Conservation (phyloP, 2,888 invertebrate species). For the Biston betularia region DNA sequence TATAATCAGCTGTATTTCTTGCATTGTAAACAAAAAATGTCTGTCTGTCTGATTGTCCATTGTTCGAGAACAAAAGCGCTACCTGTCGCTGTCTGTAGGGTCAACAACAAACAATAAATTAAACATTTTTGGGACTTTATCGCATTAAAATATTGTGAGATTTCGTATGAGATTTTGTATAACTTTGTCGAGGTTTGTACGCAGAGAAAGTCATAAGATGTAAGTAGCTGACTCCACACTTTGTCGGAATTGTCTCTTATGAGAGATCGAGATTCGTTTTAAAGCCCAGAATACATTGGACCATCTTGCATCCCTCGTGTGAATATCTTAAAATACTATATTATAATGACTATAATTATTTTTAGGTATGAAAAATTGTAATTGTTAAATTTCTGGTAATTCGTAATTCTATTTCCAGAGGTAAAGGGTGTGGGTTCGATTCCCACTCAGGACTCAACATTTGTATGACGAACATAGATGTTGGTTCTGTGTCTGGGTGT, state of each 20-base stretch:
- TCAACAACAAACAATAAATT: conserved; percentile 35
- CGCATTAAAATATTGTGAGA: conserved; percentile 3
- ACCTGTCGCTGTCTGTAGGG: conserved; percentile 62
- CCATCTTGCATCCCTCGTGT: too few relatives aligned
- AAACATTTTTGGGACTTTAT: conserved; percentile 2
- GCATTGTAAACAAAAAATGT: conserved; percentile 52
- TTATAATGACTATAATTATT: too few relatives aligned
- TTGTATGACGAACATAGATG: too few relatives aligned
- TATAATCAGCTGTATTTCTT: conserved; percentile 56
- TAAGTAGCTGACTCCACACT: conserved; percentile 6
- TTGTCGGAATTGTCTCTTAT: conserved; percentile 24
- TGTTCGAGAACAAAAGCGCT: conserved; percentile 67
- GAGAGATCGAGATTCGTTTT: conserved; percentile 31
- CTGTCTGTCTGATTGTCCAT: conserved; percentile 58
- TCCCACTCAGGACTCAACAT: too few relatives aligned
- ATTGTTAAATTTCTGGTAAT: too few relatives aligned
- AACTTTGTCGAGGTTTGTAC: background rate
- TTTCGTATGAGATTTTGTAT: background rate
- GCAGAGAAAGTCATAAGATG: background rate
- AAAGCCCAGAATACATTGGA: background rate
- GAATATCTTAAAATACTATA: too few relatives aligned
- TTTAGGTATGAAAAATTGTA: too few relatives aligned
- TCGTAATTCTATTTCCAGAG: too few relatives aligned
- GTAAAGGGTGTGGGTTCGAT: too few relatives aligned
- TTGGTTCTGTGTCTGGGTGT: too few relatives aligned